Percentiles rank a stretch among this genome's conserved stretches.
Conservation (phyloP, 2,888 invertebrate genomes). For the Branchellion lobata region DNA sequence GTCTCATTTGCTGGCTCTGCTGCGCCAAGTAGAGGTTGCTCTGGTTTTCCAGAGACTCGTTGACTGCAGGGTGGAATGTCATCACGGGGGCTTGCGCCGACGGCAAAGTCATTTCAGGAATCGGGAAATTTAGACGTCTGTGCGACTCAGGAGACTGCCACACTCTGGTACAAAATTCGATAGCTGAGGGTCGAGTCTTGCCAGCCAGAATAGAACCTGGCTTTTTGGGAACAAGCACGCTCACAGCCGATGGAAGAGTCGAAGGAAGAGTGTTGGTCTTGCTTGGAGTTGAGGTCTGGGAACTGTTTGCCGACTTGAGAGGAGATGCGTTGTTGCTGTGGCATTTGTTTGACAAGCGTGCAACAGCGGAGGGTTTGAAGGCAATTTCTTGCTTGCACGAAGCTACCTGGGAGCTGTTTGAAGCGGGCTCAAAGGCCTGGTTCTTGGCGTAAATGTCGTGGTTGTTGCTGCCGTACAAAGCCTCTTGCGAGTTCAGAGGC, state of each 20-base stretch:
- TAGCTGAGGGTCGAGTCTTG: conserved; percentile 34
- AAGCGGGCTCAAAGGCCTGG: conserved; percentile 28
- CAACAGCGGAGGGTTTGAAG: background rate
- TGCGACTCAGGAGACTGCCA: conserved; percentile 37
- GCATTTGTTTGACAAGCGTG: background rate
- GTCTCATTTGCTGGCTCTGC: background rate
- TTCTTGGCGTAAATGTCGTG: conserved; percentile 42
- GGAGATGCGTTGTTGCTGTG: conserved; percentile 22
- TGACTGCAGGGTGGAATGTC: conserved; percentile 37
- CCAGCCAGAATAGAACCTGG: conserved; percentile 27
- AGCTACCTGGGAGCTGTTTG: background rate
- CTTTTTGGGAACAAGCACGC: conserved; percentile 20
- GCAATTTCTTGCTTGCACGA: too few relatives aligned
- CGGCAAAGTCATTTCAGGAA: background rate
- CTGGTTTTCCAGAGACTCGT: background rate
- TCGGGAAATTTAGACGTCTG: background rate
- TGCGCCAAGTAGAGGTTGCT: background rate
- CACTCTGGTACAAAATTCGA: conserved; percentile 39
- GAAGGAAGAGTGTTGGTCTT: conserved; percentile 26
- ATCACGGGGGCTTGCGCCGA: conserved; percentile 24
- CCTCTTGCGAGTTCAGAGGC: conserved; percentile 31
- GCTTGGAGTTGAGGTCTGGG: background rate
- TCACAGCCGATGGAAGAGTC: conserved; percentile 15
- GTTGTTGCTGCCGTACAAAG: conserved; percentile 35
- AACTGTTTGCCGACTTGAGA: background rate